These are phyloP conservation scores for Hirtodrosophila alboralis DNA, from an alignment of 2,888 invertebrate species.

Conservation along the genomic window DNA sequence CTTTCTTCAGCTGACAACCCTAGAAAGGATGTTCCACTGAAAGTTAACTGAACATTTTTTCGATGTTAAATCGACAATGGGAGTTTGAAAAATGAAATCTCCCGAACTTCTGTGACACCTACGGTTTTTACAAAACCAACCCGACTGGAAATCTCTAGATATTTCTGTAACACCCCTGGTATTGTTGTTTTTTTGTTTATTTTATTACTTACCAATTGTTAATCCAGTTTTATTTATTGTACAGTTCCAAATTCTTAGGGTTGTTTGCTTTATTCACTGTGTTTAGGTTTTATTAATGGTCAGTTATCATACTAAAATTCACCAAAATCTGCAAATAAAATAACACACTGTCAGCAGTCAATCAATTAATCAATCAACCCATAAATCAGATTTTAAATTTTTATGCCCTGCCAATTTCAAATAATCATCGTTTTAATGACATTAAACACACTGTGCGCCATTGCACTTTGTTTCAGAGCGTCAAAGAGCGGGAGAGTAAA, in stretches of 20 bases:
- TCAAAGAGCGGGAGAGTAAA: slow-evolving; percentile 10
- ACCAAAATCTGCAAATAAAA: slow-evolving; percentile 55
- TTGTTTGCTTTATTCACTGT: slow-evolving; percentile 17
- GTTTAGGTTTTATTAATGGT: slow-evolving; percentile 17
- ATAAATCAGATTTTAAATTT: slow-evolving; percentile 23
- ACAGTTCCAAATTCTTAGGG: slow-evolving; percentile 30
- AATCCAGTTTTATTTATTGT: slow-evolving; percentile 25
- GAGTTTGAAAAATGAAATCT: too few relatives aligned
- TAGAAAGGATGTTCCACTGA: too few relatives aligned
- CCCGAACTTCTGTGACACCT: too few relatives aligned
- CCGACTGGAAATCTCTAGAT: too few relatives aligned
- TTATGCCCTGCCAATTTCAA: slow-evolving; percentile 20
- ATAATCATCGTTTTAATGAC: slow-evolving; percentile 36
- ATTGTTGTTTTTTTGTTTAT: slow-evolving; percentile 1
- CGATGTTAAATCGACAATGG: too few relatives aligned
- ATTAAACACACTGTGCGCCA: slow-evolving; percentile 49
- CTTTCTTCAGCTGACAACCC: too few relatives aligned
- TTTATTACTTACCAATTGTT: slow-evolving; percentile 41
- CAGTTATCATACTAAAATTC: slow-evolving; percentile 13
- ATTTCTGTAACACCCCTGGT: too few relatives aligned
- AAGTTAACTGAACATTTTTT: too few relatives aligned
- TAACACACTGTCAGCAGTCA: too few relatives aligned
- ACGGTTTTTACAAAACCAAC: too few relatives aligned
- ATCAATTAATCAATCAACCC: slow-evolving; percentile 27
- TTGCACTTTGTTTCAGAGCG: slow-evolving; percentile 28